Percentiles rank a stretch among this genome's conserved stretches.
Evolutionary conservation across 2,113 vertebrate genomes (phyloP).

Genomic region (Heterochromis multidens): DNA sequence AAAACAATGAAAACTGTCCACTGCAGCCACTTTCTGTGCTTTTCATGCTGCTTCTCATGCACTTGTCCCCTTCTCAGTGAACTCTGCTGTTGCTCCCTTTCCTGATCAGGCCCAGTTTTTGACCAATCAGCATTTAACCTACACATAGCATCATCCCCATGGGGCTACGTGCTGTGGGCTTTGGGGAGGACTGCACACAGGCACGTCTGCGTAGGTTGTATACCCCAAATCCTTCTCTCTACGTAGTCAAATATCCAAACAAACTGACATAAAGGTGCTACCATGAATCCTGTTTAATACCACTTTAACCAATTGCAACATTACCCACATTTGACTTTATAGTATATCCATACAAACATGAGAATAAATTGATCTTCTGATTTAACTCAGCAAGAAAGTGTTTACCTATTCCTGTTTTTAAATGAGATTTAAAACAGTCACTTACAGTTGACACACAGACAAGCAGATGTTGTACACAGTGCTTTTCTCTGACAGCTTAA

Average conservation of each 20-base stretch:
- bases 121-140: background rate
- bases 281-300: background rate
- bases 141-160: too few relatives aligned
- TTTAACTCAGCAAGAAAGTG: background rate
- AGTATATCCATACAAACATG: background rate
- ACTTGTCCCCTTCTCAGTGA: background rate
- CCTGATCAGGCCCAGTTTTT: background rate
- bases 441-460: background rate
- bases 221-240: background rate
- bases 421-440: background rate
- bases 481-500: background rate
- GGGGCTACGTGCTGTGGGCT: background rate
- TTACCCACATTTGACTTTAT: background rate
- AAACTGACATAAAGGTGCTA: background rate
- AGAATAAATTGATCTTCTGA: background rate
- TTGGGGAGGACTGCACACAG: background rate
- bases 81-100: background rate
- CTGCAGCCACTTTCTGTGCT: background rate
- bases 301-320: background rate
- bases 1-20: background rate
- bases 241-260: background rate
- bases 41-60: background rate
- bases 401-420: background rate
- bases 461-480: background rate
- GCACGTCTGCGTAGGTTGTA: background rate